Conservation (phyloP, 2,888 invertebrate genomes). For the Venusia cambrica region DNA sequence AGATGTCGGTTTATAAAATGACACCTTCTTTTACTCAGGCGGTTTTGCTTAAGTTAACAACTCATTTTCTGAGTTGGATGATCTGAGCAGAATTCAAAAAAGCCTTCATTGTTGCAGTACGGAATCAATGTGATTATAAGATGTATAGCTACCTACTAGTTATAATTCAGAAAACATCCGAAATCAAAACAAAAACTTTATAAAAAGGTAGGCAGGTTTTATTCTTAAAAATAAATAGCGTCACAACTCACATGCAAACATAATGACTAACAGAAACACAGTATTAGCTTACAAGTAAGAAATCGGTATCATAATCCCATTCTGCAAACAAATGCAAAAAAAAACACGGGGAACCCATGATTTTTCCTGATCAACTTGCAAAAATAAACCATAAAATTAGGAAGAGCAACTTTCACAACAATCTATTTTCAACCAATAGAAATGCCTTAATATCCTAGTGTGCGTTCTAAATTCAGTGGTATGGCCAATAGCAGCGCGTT, state of each 20-base stretch:
- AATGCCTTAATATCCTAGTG: conserved; percentile 1
- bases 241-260: conserved; percentile 45
- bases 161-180: too few species aligned
- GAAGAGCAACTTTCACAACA: conserved; percentile 24
- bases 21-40: too few species aligned
- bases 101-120: too few species aligned
- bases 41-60: too few species aligned
- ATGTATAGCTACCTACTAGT: too few species aligned
- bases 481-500: conserved; percentile 26
- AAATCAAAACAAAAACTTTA: conserved; percentile 18
- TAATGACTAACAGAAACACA: conserved; percentile 42
- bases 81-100: too few species aligned
- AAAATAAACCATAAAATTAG: conserved; percentile 20
- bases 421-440: conserved; percentile 12
- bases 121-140: too few species aligned
- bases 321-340: conserved; percentile 9
- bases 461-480: conserved; percentile 4
- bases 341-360: conserved; percentile 1
- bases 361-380: conserved; percentile 7
- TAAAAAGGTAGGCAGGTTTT: conserved; percentile 43
- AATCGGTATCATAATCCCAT: conserved; percentile 13
- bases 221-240: conserved; percentile 74
- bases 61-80: too few species aligned
- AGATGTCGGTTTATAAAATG: too few species aligned
- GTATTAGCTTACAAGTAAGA: conserved; percentile 19